Evolutionary conservation across 2,797 vertebrate species (phyloP), one percentile per base, ranked within the genome.

Genomic region (Apogon hyalosoma): DNA sequence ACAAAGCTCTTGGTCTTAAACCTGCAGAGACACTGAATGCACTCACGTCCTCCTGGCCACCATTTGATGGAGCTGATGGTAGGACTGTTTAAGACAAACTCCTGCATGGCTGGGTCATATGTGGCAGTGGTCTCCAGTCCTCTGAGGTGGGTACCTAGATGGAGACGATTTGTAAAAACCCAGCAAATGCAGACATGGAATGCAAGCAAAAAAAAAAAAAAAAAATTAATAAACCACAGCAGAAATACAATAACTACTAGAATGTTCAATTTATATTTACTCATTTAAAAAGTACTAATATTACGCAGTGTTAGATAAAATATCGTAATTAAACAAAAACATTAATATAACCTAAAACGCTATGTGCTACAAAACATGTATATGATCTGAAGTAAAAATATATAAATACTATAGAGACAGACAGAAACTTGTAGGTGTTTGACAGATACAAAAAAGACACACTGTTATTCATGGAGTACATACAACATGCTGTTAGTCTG

Each of bases 11-110:
- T 1, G 10, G 15, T 39, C 16, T 28, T 28, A 21, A 54, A 2
- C 0, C 33, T 33, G 57, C 13, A 45, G 36, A 48, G 18, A 52
- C 5, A 7, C 7, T 28, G 11, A 39, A 33, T 18, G 16, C 55
- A 95, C 98, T 96, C 93, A 99, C 98, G 93, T 87, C 96, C 98
- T 65, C 98, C 98, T 11, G 98, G 97, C 98, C 98, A 99, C 98
- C 98, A 99, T 75, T 99, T 99, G 85, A 98, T 98, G 77, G 98
- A 99, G 69, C 96, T 97, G 83, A 99, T 90, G 0, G 98, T 99
- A 19, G 98, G 98, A 80, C 96, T 97, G 87, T 99, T 97, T 68
- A 99, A 77, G 47, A 99, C 94, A 87, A 99, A 99, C 84, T 99
- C 97, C 77, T 99, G 96, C 0, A 96, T 97, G 42, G 94, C 85